Evolutionary conservation across 2,888 invertebrate genomes (phyloP).

Genomic region (Azorinus chamasolen): DNA sequence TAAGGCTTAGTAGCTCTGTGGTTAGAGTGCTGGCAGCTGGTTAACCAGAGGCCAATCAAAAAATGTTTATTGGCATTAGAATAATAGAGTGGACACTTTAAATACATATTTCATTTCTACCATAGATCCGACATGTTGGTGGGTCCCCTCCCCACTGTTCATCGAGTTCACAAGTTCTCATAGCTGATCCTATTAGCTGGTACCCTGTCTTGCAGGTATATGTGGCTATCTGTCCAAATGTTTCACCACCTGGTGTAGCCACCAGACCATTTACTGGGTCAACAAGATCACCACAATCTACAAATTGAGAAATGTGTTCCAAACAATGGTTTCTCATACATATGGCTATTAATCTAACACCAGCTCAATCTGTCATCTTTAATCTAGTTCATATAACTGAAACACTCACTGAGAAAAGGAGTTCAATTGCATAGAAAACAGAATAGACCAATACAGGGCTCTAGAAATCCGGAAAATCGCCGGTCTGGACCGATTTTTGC

Average conservation of each 20-base stretch:
- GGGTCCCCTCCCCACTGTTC: slow-evolving; percentile 29
- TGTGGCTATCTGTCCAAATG: slow-evolving; percentile 32
- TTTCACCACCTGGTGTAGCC: slow-evolving; percentile 24
- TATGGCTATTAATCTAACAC: background rate
- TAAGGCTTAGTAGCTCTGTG: too few relatives aligned
- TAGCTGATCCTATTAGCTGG: slow-evolving; percentile 21
- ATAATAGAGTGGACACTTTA: too few relatives aligned
- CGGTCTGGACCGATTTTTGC: too few relatives aligned
- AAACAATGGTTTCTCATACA: background rate
- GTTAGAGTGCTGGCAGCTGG: too few relatives aligned
- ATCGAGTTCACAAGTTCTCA: slow-evolving; percentile 29
- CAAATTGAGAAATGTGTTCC: background rate
- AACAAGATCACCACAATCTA: slow-evolving; percentile 39
- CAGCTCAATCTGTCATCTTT: background rate
- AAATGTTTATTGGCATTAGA: too few relatives aligned
- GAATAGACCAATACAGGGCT: slow-evolving; percentile 7
- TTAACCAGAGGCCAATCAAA: too few relatives aligned
- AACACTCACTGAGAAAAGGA: too few relatives aligned
- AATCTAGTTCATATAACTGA: too few relatives aligned
- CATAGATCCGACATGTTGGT: slow-evolving; percentile 29
- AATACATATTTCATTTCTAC: too few relatives aligned
- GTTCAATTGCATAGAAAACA: background rate
- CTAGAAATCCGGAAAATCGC: too few relatives aligned
- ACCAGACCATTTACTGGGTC: slow-evolving; percentile 35
- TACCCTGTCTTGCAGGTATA: slow-evolving; percentile 44